Percentiles rank a stretch among this genome's conserved stretches.
These are phyloP conservation scores for Phymorhynchus buccinoides DNA, from an alignment of 1,140 invertebrate genomes.

Conservation along the genomic window DNA sequence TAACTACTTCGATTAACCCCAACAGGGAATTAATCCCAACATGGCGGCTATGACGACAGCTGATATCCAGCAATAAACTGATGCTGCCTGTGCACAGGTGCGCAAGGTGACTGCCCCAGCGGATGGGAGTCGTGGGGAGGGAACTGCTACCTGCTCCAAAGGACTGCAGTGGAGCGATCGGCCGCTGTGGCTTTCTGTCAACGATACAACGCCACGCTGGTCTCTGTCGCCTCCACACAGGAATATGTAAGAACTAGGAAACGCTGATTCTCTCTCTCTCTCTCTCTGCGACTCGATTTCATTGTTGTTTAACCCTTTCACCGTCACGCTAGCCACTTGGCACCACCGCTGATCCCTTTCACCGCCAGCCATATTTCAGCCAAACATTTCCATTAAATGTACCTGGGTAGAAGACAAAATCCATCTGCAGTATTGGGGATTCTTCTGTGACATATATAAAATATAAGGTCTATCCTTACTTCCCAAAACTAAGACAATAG, in stretches of 20 bases:
- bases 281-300: neutral
- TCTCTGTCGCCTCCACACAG: neutral
- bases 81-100: neutral
- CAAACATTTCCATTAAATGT: neutral
- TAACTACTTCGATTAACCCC: no score
- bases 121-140: constrained; percentile 1
- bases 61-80: neutral
- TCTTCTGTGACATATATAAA: no score
- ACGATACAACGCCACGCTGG: constrained; percentile 6
- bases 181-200: constrained; percentile 1
- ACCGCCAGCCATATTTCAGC: neutral
- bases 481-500: no score
- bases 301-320: neutral
- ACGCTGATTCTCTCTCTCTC: neutral
- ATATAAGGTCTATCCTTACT: no score
- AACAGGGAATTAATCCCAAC: neutral
- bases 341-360: neutral
- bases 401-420: neutral
- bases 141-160: constrained; percentile 18
- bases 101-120: neutral
- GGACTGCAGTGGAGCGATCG: constrained; percentile 12
- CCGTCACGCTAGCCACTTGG: neutral
- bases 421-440: no score
- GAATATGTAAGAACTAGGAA: neutral
- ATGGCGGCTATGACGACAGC: no score